These are phyloP conservation scores for pig (Sus scrofa) DNA, from an alignment of 2,113 vertebrate genomes.

Conservation along the genomic window DNA sequence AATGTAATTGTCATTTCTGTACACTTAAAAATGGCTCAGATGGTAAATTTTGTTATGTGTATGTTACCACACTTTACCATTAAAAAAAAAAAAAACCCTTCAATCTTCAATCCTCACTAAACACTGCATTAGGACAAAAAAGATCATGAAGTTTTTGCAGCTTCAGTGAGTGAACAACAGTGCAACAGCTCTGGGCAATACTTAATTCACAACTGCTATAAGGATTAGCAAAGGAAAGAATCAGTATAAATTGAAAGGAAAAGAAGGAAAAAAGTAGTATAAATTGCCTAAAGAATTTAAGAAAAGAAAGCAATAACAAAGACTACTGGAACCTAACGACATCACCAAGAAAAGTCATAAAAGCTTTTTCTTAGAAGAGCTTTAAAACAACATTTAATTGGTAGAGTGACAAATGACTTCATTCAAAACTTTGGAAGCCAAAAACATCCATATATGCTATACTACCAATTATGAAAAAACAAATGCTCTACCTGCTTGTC, in stretches of 20 bases:
- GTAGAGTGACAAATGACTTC: background rate
- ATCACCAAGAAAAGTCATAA: background rate
- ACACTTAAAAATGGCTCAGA: background rate
- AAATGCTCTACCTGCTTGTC: background rate
- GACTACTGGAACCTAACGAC: background rate
- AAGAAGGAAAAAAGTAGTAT: too few species aligned
- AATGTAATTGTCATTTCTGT: background rate
- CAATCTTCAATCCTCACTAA: background rate
- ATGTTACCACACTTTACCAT: background rate
- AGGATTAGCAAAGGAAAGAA: background rate
- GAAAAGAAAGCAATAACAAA: background rate
- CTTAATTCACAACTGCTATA: background rate
- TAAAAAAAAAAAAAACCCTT: background rate
- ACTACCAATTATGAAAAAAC: background rate
- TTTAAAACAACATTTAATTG: background rate
- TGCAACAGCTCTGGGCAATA: background rate
- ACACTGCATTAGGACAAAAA: background rate
- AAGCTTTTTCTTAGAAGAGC: constrained; percentile 4
- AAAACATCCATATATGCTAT: background rate
- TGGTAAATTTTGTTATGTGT: background rate
- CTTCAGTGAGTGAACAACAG: background rate
- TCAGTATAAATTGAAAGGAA: background rate
- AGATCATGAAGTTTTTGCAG: background rate
- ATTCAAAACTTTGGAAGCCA: background rate
- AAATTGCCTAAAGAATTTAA: background rate